Evolutionary conservation across 1,140 invertebrate species (phyloP), one percentile per base, ranked within the genome.

Genomic region (Penaeus japonicus): DNA sequence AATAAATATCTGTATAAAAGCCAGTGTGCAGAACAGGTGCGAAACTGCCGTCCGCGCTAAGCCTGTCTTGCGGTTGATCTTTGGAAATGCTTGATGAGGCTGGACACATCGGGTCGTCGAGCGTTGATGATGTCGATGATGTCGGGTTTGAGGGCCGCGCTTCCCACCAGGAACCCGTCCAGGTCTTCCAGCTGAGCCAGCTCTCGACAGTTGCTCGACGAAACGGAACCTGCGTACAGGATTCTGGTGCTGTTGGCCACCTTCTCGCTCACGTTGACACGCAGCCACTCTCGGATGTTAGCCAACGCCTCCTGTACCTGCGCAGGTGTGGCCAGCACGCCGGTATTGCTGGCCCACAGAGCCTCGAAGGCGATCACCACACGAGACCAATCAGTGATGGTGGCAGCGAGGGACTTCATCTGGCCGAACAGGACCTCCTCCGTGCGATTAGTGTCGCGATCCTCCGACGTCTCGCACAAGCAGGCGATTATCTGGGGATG

Each of bases 211-310:
- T 99, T 99, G 20, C 93, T 95, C 30, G 95, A 97, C 17, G 97
- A 99, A 0, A 99, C 99, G 3, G 98, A 99, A 62, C 99, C 98
- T 54, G 98, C 99, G 92, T 99, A 99, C 91, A 99, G 97, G 91
- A 99, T 99, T 90, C 98, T 94, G n/a, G 96, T 94, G 24, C 92
- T 92, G 32, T 95, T 93, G 0, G 98, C 95, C 3, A 99, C 96
- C 7, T 81, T 10, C 35, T 81, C 27, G 30, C 95, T 96, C 0
- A 98, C 95, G 92, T 98, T 98, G 20, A 95, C 94, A 4, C 93
- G 92, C 82, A 99, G 92, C 97, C 97, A 99, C 83, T 95, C 94
- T 78, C 99, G 94, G 0, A 99, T 93, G 91, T 96, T 94, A 53
- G 95, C 94, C 91, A 99, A 98, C 7, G 32, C 78, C 39, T 87